Conservation (phyloP, 2,888 invertebrate species). For the Aradus depressus region DNA sequence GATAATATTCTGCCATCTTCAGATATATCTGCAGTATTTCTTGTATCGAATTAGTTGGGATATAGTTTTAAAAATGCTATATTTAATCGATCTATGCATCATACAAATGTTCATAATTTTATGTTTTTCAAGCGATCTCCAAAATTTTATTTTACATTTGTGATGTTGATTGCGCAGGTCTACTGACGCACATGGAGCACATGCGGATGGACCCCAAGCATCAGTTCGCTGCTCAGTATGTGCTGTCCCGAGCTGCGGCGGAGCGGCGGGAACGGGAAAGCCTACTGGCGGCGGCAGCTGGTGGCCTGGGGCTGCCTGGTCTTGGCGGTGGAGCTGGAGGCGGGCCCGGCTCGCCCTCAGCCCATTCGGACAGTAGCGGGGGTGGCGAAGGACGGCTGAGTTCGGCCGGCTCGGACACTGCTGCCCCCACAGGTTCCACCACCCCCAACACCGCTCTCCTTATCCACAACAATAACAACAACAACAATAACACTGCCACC, state of each 20-base stretch:
- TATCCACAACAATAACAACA: constrained; percentile 55
- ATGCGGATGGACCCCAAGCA: constrained; percentile 96
- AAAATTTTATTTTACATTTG: no score
- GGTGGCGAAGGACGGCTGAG: constrained; percentile 58
- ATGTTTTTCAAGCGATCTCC: no score
- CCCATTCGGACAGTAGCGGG: constrained; percentile 73
- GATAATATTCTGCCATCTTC: no score
- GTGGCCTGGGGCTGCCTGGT: constrained; percentile 26
- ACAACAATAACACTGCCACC: constrained; percentile 45
- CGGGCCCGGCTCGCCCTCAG: constrained; percentile 48
- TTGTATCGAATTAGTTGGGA: no score
- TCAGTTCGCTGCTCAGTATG: constrained; percentile 90
- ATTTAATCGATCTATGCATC: no score
- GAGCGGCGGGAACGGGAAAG: constrained; percentile 76
- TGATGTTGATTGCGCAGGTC: constrained; percentile 50
- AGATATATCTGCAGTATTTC: no score
- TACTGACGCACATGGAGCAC: constrained; percentile 88
- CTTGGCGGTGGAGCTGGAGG: constrained; percentile 24
- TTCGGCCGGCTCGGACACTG: constrained; percentile 40
- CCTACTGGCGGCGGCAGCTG: constrained; percentile 50
- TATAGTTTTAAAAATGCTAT: no score
- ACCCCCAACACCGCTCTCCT: constrained; percentile 36
- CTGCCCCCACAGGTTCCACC: constrained; percentile 60
- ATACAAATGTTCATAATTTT: no score
- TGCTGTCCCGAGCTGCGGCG: constrained; percentile 78